phyloP scores from a whole-genome alignment of 2,888 invertebrate species.

The Rotaria socialis region DNA sequence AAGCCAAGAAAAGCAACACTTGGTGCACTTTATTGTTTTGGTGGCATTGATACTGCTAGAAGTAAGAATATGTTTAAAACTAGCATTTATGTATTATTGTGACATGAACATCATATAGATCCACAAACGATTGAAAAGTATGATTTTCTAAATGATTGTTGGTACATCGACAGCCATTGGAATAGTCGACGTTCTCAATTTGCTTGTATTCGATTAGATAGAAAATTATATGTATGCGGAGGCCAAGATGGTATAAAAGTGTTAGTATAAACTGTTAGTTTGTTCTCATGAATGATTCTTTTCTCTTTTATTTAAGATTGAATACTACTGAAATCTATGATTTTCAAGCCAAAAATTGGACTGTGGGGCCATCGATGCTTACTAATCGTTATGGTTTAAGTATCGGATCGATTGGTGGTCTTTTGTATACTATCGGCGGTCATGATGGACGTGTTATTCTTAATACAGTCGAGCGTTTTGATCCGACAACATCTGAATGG shows the following conservation, averaged over 20 bases:
- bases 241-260: conserved; percentile 88
- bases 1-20: conserved; percentile 69
- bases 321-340: conserved; percentile 40
- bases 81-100: not conserved
- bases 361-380: conserved; percentile 75
- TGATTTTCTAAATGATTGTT: not conserved
- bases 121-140: not conserved
- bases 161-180: not conserved
- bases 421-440: conserved; percentile 68
- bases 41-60: conserved; percentile 79
- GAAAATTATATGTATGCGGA: conserved; percentile 77
- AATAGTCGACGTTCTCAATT: conserved; percentile 64
- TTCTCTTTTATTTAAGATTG: not conserved
- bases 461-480: conserved; percentile 67
- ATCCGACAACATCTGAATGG: conserved; percentile 69
- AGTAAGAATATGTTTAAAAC: not conserved
- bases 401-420: conserved; percentile 67
- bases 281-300: not conserved
- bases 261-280: not conserved
- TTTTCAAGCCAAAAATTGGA: conserved; percentile 70
- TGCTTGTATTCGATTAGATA: conserved; percentile 72
- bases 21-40: conserved; percentile 78
- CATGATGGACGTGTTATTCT: conserved; percentile 70
- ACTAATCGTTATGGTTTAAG: conserved; percentile 67
- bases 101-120: not conserved